Base-by-base conservation (phyloP, 1,140 invertebrate genomes). In the Drosophila orosa region DNA sequence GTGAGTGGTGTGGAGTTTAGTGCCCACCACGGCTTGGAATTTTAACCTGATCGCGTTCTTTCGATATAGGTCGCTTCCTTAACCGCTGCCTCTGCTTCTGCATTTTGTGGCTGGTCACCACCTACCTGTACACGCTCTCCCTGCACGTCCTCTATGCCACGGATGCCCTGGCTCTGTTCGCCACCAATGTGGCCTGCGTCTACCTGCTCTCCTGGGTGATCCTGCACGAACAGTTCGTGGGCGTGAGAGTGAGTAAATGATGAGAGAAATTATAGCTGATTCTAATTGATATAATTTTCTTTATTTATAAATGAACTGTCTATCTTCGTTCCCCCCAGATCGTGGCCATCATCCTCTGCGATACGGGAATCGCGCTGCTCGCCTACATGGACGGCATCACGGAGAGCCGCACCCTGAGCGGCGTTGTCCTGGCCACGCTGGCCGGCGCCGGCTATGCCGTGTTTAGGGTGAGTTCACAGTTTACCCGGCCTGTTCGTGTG, bases 311-410 rank as follows among this genome's bases (percentile, higher is more conserved):
- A 35, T 33, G 2, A 2, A 12, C 4, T 12, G 17, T 29, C 9
- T 27, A 12, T 29, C 22, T 6, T 13, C 13, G 5, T 25, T 17
- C 44, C 22, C 35, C 89, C 27, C 90, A 99, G 97, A 98, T 99
- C 91, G 96, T 98, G 68, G 98, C 97, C 74, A 97, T 98, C 68
- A 98, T 99, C 90, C 93, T 98, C 55, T 98, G 97, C 92, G 97
- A 98, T 92, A 98, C 97, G 31, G 98, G 97, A 19, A 98, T 98
- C 52, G 97, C 98, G 5, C 93, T 99, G 24, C 93, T 98, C 65
- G 98, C 97, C 9, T 99, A 99, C 81, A 98, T 98, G 97, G 98
- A 98, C 87, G 97, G 97, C 29, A 97, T 98, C 75, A 97, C 96
- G 1, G 95, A 96, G 66, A 97, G 96, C 92, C 96, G 96, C 3